A percentile compares a stretch with the other conserved stretches of the same genome.
Evolutionary conservation across 2,113 vertebrate genomes (phyloP).

Genomic region (Pangasianodon hypophthalmus): DNA sequence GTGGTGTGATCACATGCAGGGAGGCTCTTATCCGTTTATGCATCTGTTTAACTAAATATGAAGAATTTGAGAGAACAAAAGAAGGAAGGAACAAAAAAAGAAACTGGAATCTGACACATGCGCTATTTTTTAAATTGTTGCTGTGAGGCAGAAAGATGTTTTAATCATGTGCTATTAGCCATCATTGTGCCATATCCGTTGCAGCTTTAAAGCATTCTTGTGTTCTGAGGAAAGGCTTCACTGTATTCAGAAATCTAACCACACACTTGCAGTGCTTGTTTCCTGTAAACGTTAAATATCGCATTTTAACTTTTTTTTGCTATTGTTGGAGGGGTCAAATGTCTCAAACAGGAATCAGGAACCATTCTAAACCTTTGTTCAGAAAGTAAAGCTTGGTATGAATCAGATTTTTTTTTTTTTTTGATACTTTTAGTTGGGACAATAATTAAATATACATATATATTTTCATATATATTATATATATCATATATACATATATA

Average conservation of each 20-base stretch:
- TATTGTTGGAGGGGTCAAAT: background rate
- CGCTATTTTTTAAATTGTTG: no score
- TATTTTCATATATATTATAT: no score
- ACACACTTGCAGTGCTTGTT: background rate
- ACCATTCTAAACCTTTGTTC: background rate
- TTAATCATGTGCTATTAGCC: slow-evolving; percentile 3
- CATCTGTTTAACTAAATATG: background rate
- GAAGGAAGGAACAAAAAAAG: background rate
- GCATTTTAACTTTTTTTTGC: background rate
- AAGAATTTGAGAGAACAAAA: background rate
- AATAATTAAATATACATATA: no score
- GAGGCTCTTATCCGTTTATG: background rate
- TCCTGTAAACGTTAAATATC: background rate
- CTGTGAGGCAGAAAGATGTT: background rate
- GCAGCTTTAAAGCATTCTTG: background rate
- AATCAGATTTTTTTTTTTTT: no score
- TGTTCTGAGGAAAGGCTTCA: slow-evolving; percentile 10
- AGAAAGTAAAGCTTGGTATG: no score
- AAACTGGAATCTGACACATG: background rate
- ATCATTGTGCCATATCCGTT: slow-evolving; percentile 9
- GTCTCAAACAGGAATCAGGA: background rate
- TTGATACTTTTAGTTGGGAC: background rate
- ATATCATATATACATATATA: no score
- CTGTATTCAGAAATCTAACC: slow-evolving; percentile 6
- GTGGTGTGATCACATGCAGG: background rate